Base-by-base conservation (phyloP, 2,113 vertebrate genomes). In the Phrynocephalus versicolor region DNA sequence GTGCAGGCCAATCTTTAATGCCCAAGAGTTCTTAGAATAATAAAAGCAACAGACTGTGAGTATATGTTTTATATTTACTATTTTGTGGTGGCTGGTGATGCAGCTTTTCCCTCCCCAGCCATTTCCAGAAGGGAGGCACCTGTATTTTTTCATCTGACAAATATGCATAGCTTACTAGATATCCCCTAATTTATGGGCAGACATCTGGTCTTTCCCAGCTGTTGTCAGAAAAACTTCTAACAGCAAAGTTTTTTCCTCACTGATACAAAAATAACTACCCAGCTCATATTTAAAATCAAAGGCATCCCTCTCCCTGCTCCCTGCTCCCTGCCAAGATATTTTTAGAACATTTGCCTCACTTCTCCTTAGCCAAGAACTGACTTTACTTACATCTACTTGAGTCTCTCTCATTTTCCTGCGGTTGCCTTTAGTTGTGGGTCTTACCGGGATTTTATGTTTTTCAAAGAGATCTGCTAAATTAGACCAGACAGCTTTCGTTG, bases 291-390 rank as follows among this genome's bases (percentile, higher is more conserved):
- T 88, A 45, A 90, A 91, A 90, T 51, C 77, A 88, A 82, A 89
- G 77, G 60, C 85, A 89, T n/a, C n/a, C n/a, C n/a, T n/a, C n/a
- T n/a, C n/a, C n/a, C n/a, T n/a, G n/a, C n/a, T n/a, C n/a, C n/a
- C n/a, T n/a, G n/a, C n/a, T n/a, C n/a, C n/a, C n/a, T n/a, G n/a
- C n/a, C n/a, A n/a, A n/a, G n/a, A n/a, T 91, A 89, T 90, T 91
- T 91, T 92, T 88, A 93, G 86, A 27, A 79, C n/a, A 86, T 84
- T 89, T 92, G 88, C 14, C 80, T 91, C 89, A 67, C 79, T 88
- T 87, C 86, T 80, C 35, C 85, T 10, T 21, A 90, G 81, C 1
- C 76, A 90, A 83, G 80, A 88, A 89, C 80, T 33, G 74, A 76
- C 85, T 94, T 92, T 58, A 91, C 91, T 91, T 88, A 87, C 16